Evolutionary conservation across 2,113 vertebrate genomes (phyloP).

Genomic region (Grantiella picta): DNA sequence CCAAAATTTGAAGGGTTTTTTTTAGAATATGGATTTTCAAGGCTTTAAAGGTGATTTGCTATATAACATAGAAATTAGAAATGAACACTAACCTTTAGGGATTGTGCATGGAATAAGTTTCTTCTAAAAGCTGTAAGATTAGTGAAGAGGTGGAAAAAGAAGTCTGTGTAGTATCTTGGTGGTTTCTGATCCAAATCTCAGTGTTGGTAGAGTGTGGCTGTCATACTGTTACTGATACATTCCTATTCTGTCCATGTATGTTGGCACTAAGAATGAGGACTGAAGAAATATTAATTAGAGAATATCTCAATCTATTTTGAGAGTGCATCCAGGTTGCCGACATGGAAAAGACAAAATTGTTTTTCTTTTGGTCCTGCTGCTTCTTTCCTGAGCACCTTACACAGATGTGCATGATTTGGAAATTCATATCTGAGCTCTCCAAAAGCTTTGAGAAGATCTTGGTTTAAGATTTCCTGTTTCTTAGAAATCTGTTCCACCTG

Average conservation of each 20-base stretch:
- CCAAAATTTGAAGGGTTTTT: not conserved
- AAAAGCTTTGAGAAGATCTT: not conserved
- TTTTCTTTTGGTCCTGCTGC: not conserved
- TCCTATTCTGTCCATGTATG: not conserved
- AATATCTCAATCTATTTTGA: not conserved
- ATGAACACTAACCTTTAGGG: not conserved
- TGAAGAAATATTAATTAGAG: not conserved
- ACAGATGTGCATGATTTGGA: not conserved
- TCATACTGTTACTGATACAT: not conserved
- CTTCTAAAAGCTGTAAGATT: not conserved
- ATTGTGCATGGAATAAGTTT: not conserved
- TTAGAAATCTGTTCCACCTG: not conserved
- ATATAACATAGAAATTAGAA: conserved; percentile 25
- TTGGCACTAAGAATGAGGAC: not conserved
- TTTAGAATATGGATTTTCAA: conserved; percentile 24
- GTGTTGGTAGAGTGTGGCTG: not conserved
- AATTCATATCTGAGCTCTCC: not conserved
- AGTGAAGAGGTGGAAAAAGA: not conserved
- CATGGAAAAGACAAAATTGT: not conserved
- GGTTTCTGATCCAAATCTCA: not conserved
- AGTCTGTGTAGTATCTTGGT: not conserved
- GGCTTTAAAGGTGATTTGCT: conserved; percentile 42
- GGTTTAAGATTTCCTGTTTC: not conserved
- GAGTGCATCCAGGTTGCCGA: not conserved
- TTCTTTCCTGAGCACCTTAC: not conserved